Evolutionary conservation across 2,888 invertebrate species (phyloP).

Genomic region (Smittia aterrima): DNA sequence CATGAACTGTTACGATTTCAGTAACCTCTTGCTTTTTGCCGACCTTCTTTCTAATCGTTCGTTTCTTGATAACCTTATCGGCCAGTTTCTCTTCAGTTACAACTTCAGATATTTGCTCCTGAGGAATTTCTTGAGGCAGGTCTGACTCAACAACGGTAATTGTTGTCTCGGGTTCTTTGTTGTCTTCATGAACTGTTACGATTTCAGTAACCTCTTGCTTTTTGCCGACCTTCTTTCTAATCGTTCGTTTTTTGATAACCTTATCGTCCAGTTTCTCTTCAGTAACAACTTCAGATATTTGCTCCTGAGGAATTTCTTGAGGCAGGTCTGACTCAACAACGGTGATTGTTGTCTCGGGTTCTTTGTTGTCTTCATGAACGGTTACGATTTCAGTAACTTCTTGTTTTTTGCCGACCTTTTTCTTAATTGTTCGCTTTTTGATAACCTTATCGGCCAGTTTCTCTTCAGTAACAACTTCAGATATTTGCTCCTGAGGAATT

Average conservation of each 20-base stretch:
- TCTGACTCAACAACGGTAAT: constrained; percentile 44
- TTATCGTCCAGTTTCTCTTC: constrained; percentile 47
- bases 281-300: constrained; percentile 47
- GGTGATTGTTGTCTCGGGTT: constrained; percentile 42
- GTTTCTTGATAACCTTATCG: constrained; percentile 45
- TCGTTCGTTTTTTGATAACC: constrained; percentile 48
- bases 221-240: constrained; percentile 49
- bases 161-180: constrained; percentile 47
- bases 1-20: constrained; percentile 46
- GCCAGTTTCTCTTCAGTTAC: constrained; percentile 40
- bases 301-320: not conserved
- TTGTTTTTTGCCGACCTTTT: constrained; percentile 45
- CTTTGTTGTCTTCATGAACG: constrained; percentile 49
- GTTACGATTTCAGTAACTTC: constrained; percentile 49
- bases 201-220: constrained; percentile 50
- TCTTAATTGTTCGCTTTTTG: constrained; percentile 44
- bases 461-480: constrained; percentile 44
- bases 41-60: constrained; percentile 46
- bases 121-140: too few relatives aligned
- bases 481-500: constrained; percentile 46
- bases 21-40: constrained; percentile 49
- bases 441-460: constrained; percentile 46
- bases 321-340: constrained; percentile 17
- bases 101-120: constrained; percentile 17
- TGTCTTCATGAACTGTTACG: constrained; percentile 47